Percentiles rank a stretch among this genome's conserved stretches.
Conservation (phyloP, 2,888 invertebrate genomes). For the Bibio marci region DNA sequence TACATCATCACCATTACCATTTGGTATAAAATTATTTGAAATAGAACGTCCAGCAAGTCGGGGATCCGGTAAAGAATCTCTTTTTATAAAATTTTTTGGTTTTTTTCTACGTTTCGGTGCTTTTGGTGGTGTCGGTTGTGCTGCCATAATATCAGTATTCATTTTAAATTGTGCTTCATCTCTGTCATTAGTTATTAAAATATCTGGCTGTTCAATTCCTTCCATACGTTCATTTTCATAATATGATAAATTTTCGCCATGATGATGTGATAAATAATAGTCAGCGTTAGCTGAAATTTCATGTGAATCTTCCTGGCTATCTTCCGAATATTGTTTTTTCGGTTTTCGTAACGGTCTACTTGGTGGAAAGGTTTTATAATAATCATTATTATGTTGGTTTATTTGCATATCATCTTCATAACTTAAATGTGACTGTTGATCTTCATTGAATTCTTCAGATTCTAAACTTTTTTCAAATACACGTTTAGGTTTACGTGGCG, state of each 20-base stretch:
- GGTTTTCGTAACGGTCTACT: constrained; percentile 34
- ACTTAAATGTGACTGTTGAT: too few relatives aligned
- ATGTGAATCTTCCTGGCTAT: constrained; percentile 24
- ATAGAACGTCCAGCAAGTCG: constrained; percentile 29
- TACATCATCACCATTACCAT: constrained; percentile 23
- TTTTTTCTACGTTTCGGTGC: constrained; percentile 28
- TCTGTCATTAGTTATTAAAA: constrained; percentile 15
- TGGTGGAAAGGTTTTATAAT: constrained; percentile 25
- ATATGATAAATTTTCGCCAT: constrained; percentile 24
- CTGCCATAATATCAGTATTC: constrained; percentile 2
- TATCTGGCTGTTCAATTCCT: constrained; percentile 36
- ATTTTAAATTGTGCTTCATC: background rate
- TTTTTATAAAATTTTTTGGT: constrained; percentile 21
- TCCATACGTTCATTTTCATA: constrained; percentile 32
- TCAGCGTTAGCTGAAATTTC: constrained; percentile 21
- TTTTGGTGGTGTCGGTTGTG: constrained; percentile 19
- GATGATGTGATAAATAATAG: constrained; percentile 22
- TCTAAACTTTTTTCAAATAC: constrained; percentile 7
- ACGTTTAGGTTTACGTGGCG: constrained; percentile 21
- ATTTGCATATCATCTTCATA: too few relatives aligned
- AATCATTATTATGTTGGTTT: constrained; percentile 9
- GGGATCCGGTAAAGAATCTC: constrained; percentile 26
- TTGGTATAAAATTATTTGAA: constrained; percentile 26
- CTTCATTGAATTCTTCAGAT: constrained; percentile 14
- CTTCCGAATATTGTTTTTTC: constrained; percentile 23